Conservation (phyloP, 1,140 invertebrate species). For the Aplysia californica region DNA sequence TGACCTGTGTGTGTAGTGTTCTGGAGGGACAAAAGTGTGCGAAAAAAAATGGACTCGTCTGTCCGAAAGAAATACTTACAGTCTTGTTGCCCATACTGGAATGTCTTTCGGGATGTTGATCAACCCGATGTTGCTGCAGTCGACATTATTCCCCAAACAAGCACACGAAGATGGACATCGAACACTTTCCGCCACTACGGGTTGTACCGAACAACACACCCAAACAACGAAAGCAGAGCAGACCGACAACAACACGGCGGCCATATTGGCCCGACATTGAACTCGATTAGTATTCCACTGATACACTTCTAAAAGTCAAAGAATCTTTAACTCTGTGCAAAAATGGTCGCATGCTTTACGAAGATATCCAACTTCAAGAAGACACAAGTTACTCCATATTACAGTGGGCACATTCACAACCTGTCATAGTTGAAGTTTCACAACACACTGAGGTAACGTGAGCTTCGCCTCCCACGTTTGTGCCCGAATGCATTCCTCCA, state of each 20-base stretch:
- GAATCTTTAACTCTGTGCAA: too few relatives aligned
- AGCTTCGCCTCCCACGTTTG: conserved; percentile 48
- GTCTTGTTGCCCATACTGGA: conserved; percentile 51
- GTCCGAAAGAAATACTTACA: conserved; percentile 55
- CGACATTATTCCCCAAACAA: conserved; percentile 60
- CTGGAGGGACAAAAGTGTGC: too few relatives aligned
- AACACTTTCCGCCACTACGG: conserved; percentile 19
- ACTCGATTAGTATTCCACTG: conserved; percentile 28
- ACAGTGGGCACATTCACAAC: conserved; percentile 13
- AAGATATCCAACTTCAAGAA: background rate
- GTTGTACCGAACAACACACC: conserved; percentile 25
- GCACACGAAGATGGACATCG: conserved; percentile 60
- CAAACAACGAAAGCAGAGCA: conserved; percentile 49
- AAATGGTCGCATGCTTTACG: conserved; percentile 6
- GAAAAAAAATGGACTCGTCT: conserved; percentile 21
- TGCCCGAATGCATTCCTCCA: conserved; percentile 45
- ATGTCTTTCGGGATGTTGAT: conserved; percentile 57
- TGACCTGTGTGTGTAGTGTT: too few relatives aligned
- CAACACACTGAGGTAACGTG: conserved; percentile 30
- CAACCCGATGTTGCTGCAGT: conserved; percentile 60
- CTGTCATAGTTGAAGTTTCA: conserved; percentile 18
- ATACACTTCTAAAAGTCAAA: too few relatives aligned
- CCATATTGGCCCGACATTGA: conserved; percentile 47
- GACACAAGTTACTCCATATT: conserved; percentile 25
- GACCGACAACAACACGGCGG: conserved; percentile 45